Conservation (phyloP, 1,140 invertebrate genomes). For the Trypoxylus dichotomus region DNA sequence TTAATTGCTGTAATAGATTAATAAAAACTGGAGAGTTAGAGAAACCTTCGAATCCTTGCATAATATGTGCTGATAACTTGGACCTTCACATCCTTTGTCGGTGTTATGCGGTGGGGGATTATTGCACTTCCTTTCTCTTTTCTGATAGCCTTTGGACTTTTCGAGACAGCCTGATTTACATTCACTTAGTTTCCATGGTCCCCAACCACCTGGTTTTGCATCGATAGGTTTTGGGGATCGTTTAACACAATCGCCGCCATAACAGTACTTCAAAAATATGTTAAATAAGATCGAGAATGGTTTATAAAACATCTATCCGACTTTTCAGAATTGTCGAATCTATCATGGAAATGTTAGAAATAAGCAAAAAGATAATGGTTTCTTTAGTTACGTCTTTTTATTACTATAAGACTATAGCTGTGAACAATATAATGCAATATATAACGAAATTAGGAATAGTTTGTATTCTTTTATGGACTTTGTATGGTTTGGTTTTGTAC, state of each 20-base stretch:
- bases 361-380: too few species aligned
- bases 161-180: slow-evolving; percentile 71
- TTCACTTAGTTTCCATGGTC: slow-evolving; percentile 60
- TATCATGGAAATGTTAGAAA: too few species aligned
- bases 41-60: slow-evolving; percentile 67
- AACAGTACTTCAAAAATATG: slow-evolving; percentile 59
- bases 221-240: slow-evolving; percentile 49
- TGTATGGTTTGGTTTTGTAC: too few species aligned
- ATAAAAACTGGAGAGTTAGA: background rate
- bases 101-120: slow-evolving; percentile 58
- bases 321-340: too few species aligned
- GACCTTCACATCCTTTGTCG: slow-evolving; percentile 63
- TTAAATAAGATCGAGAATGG: background rate
- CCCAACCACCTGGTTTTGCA: slow-evolving; percentile 61
- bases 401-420: too few species aligned
- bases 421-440: too few species aligned
- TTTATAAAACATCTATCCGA: background rate
- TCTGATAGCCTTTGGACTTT: slow-evolving; percentile 61
- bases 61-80: slow-evolving; percentile 62
- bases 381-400: too few species aligned
- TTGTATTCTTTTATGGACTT: too few species aligned
- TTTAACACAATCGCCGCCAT: slow-evolving; percentile 64
- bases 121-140: slow-evolving; percentile 60
- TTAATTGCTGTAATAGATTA: background rate
- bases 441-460: too few species aligned